phyloP scores from a whole-genome alignment of 2,113 vertebrate genomes.

The Pithys albifrons region DNA sequence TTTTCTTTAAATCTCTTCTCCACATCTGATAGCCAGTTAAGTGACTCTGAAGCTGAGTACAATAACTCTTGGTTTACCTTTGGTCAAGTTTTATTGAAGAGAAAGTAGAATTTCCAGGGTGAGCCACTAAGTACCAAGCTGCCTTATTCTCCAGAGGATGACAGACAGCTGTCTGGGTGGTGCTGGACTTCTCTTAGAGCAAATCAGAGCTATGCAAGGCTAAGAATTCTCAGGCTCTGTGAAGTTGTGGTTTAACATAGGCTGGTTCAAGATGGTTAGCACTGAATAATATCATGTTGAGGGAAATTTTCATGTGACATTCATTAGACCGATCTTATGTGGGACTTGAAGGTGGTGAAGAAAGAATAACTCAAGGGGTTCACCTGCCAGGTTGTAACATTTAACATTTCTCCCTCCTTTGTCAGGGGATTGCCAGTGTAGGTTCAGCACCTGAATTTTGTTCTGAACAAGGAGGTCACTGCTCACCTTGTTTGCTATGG shows the following conservation, averaged over 20 bases:
- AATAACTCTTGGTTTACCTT: not conserved
- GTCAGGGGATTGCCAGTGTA: not conserved
- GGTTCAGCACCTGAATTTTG: not conserved
- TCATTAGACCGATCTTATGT: not conserved
- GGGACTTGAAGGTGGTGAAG: not conserved
- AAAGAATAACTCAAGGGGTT: not conserved
- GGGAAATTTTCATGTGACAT: not conserved
- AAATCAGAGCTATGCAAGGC: not conserved
- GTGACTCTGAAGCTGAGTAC: not conserved
- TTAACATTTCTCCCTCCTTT: not conserved
- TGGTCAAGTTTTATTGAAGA: not conserved
- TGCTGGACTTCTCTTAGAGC: not conserved
- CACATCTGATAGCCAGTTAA: not conserved
- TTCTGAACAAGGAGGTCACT: not conserved
- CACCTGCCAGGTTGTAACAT: not conserved
- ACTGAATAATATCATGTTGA: not conserved
- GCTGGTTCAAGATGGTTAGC: not conserved
- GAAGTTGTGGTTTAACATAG: not conserved
- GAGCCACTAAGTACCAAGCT: not conserved
- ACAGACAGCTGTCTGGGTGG: not conserved
- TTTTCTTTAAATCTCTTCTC: not conserved
- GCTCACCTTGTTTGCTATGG: not conserved
- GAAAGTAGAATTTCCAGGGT: not conserved
- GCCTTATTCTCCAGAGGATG: not conserved
- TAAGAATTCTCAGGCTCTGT: not conserved